Evolutionary conservation across 2,888 invertebrate species (phyloP).

Genomic region (Tinea pellionella): DNA sequence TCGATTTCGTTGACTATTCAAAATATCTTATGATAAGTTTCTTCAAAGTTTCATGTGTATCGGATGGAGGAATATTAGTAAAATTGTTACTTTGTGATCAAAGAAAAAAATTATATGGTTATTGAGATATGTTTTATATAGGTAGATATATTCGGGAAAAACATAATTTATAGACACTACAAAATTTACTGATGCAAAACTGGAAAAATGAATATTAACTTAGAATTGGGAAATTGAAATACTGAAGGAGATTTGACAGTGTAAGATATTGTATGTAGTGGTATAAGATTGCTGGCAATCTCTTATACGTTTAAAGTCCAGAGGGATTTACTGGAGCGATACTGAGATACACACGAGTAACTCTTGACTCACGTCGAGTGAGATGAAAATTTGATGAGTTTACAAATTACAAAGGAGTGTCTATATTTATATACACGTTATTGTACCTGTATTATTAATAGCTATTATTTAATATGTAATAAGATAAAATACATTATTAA

Average conservation of each 20-base stretch:
- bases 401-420: background rate
- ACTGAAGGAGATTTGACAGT: background rate
- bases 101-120: background rate
- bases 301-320: slow-evolving; percentile 6
- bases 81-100: background rate
- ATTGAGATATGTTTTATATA: background rate
- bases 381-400: slow-evolving; percentile 11
- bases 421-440: background rate
- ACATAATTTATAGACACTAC: background rate
- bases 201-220: background rate
- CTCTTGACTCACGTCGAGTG: background rate
- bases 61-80: background rate
- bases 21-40: slow-evolving; percentile 10
- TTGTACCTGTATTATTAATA: too few relatives aligned
- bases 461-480: too few relatives aligned
- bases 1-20: slow-evolving; percentile 11
- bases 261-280: background rate
- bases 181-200: background rate
- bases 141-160: background rate
- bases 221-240: background rate
- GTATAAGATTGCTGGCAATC: background rate
- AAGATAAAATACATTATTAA: too few relatives aligned
- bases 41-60: background rate
- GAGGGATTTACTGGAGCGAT: background rate
- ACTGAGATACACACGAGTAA: background rate